Conservation (phyloP, 2,888 invertebrate genomes). For the Nudaria mundana region DNA sequence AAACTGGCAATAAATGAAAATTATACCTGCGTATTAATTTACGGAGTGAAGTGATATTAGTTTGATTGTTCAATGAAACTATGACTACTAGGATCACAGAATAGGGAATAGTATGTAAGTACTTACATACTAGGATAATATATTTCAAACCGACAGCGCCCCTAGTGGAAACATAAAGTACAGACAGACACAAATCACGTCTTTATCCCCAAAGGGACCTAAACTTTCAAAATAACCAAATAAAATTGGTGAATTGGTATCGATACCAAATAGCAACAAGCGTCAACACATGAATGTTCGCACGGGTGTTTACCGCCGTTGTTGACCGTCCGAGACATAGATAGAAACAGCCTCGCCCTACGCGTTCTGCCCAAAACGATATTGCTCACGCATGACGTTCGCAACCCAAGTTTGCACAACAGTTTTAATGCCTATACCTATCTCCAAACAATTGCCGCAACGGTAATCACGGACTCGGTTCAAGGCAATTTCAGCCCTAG, state of each 20-base stretch:
- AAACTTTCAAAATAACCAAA: constrained; percentile 23
- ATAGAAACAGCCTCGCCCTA: constrained; percentile 52
- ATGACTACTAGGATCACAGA: no score
- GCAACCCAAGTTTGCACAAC: constrained; percentile 49
- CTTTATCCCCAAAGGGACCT: no score
- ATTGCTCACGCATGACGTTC: constrained; percentile 62
- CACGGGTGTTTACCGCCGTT: constrained; percentile 60
- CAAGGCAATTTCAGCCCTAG: constrained; percentile 4
- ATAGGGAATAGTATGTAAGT: no score
- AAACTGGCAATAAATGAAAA: no score
- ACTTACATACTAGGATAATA: no score
- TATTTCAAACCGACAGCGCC: no score
- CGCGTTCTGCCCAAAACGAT: constrained; percentile 56
- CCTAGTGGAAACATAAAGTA: constrained; percentile 1
- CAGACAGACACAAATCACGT: no score
- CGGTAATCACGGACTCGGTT: constrained; percentile 13
- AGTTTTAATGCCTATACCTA: constrained; percentile 48
- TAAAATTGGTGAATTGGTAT: constrained; percentile 37
- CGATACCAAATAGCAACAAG: constrained; percentile 47
- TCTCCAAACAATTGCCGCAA: constrained; percentile 37
- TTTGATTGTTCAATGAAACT: no score
- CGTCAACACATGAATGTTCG: constrained; percentile 53
- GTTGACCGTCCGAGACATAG: constrained; percentile 57
- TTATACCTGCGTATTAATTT: no score
- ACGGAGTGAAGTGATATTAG: no score